Percentiles rank a stretch among this genome's conserved stretches.
These are phyloP conservation scores for Brachypalpus laphriformis DNA, from an alignment of 2,888 invertebrate species.

Conservation along the genomic window DNA sequence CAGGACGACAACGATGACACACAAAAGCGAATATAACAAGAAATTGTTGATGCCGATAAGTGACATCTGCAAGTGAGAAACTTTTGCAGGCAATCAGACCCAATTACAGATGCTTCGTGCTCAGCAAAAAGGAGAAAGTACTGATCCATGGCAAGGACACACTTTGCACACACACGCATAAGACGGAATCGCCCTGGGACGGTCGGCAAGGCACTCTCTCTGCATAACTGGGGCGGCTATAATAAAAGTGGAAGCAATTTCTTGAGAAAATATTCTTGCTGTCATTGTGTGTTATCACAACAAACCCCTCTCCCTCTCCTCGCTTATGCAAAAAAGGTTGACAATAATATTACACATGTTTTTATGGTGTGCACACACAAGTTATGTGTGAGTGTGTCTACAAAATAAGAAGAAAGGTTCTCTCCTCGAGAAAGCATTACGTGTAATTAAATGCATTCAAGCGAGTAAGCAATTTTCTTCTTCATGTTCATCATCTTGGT, in stretches of 20 bases:
- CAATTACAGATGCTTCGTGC: conserved; percentile 56
- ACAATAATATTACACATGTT: conserved; percentile 47
- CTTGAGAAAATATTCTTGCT: conserved; percentile 17
- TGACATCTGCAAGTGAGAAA: conserved; percentile 70
- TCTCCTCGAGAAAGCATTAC: conserved; percentile 28
- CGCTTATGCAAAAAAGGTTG: conserved; percentile 51
- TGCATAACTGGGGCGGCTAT: neutral
- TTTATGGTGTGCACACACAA: conserved; percentile 22
- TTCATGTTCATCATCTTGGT: neutral
- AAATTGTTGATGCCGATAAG: conserved; percentile 50
- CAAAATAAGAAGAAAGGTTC: conserved; percentile 12
- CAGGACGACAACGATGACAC: neutral
- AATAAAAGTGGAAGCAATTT: conserved; percentile 32
- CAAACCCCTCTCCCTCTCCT: neutral
- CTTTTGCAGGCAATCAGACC: conserved; percentile 66
- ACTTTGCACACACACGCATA: neutral
- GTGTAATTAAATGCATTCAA: conserved; percentile 70
- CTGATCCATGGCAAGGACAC: conserved; percentile 25
- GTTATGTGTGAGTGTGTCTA: conserved; percentile 6
- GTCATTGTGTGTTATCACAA: neutral
- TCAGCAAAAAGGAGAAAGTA: conserved; percentile 53
- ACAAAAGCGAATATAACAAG: neutral
- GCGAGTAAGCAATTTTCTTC: conserved; percentile 64
- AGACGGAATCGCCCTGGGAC: conserved; percentile 14
- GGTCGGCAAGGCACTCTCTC: neutral